Base-by-base conservation (phyloP, 2,797 vertebrate species). In the Heteromormyrus szaboi region DNA sequence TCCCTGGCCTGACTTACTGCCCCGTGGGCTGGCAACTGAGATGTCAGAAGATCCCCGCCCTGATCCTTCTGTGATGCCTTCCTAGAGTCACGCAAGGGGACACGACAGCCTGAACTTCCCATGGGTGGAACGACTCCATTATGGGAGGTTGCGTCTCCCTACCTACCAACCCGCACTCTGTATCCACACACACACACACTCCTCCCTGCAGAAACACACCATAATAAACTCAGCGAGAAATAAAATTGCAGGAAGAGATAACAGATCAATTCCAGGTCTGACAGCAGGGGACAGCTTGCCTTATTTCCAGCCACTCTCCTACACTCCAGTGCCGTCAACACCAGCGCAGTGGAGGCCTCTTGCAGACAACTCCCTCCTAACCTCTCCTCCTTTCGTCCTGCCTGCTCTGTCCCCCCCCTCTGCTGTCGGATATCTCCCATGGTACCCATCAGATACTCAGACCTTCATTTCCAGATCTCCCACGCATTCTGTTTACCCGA, bases 231-330 rank as follows among this genome's bases (percentile, higher is more conserved):
- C 81, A 86, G 85, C 44, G 59, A 89, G 89, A 89, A 90, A 92
- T 89, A 88, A 59, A 92, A 91, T 90, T 91, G 88, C 86, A 88
- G 87, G 59, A 86, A 85, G 89, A 89, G 89, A 91, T 91, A 91
- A 91, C 89, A 90, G 90, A 92, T 93, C 91, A 93, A 91, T 92
- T 91, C 89, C 91, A 88, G 87, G 56, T 89, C 90, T 92, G 92
- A 91, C 91, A 93, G 89, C 83, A 9, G 87, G 89, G 88, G 90
- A 90, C 89, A 90, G 89, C 92, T 90, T 90, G 90, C 91, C 88
- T 92, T 89, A 91, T 90, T 93, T 91, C 89, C 87, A 92, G 88
- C 88, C 90, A 89, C 87, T 90, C 91, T 91, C 90, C 81, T 90
- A 89, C 90, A 92, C 88, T 90, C 87, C 88, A 92, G 91, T 88